Evolutionary conservation across 2,797 vertebrate genomes (phyloP), one percentile per base, ranked within the genome.

Genomic region (Microctenopoma stevenorrisi): DNA sequence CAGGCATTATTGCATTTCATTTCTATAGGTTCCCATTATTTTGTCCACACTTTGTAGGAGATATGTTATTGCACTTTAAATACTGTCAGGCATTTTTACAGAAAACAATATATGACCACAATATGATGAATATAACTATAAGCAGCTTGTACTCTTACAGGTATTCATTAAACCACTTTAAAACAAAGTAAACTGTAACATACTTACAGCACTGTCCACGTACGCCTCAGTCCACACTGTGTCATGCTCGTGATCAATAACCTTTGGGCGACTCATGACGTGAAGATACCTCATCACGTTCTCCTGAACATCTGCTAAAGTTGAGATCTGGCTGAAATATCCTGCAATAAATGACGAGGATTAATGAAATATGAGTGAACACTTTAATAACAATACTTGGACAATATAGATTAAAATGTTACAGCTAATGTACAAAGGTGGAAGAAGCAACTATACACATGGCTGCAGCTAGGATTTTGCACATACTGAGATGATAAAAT

Each of bases 281-380:
- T 99, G 98, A 30, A 99, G 96, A 63, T 99, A 99, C 64, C 97
- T 94, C 96, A 99, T 99, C 62, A 99, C 97, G 0, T 99, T 99
- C 88, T 99, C 97, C 83, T 98, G 98, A 72, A 99, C 98, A 0
- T 99, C 97, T 28, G 97, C 97, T 88, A 99, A 88, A 0, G 98
- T 99, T 58, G 97, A 99, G 79, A 99, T 98, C 92, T 99, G 97
- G 81, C 96, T 97, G 63, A 99, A 99, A 86, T 98, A 99, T 1
- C 98, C 98, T 99, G 91, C 10, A 72, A 69, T 47, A 1, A 72
- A 74, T 78, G 43, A 46, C 35, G 65, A 6, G 61, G 14, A 67
- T 50, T 2, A 46, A 33, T 38, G 1, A 22, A 15, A 49, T 28
- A 60, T 38, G 5, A 18, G 10, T 6, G 38, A 1, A n/a, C 26